Conservation (phyloP, 53 echinoderm and acorn worm genomes). For the Antedon mediterranea region DNA sequence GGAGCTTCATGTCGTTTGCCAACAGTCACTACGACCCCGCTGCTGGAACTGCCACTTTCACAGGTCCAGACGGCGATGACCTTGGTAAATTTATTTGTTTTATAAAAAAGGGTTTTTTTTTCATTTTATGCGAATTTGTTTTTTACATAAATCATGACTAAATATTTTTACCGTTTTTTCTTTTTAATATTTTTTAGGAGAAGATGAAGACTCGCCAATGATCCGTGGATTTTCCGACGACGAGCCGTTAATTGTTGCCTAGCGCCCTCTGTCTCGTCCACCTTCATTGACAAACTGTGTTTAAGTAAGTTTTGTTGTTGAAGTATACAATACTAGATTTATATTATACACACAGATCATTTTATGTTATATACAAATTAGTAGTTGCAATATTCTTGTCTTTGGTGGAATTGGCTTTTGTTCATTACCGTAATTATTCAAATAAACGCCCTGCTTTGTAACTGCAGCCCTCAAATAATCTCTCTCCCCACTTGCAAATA, state of each 20-base stretch:
- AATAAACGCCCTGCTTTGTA: neutral
- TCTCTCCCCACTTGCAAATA: too few species aligned
- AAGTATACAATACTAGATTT: neutral
- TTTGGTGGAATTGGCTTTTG: neutral
- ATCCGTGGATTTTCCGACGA: slow-evolving; percentile 96
- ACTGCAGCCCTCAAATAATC: too few species aligned
- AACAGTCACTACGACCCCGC: slow-evolving; percentile 98
- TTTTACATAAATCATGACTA: too few species aligned
- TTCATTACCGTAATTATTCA: neutral
- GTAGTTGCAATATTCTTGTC: neutral
- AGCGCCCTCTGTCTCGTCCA: neutral
- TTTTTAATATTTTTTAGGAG: slow-evolving; percentile 35
- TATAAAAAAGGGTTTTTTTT: too few species aligned
- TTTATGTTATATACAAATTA: neutral
- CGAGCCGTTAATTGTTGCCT: slow-evolving; percentile 90
- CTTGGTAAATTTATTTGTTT: too few species aligned
- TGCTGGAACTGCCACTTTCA: slow-evolving; percentile 83
- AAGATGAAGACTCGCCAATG: slow-evolving; percentile 92
- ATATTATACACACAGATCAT: neutral
- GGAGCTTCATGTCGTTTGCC: slow-evolving; percentile 95
- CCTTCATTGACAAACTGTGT: neutral
- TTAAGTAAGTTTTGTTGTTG: neutral
- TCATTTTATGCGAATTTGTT: too few species aligned
- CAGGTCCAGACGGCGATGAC: slow-evolving; percentile 37
- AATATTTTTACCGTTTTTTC: neutral